Evolutionary conservation across 2,797 vertebrate genomes (phyloP).

Genomic region (Tenualosa ilisha): DNA sequence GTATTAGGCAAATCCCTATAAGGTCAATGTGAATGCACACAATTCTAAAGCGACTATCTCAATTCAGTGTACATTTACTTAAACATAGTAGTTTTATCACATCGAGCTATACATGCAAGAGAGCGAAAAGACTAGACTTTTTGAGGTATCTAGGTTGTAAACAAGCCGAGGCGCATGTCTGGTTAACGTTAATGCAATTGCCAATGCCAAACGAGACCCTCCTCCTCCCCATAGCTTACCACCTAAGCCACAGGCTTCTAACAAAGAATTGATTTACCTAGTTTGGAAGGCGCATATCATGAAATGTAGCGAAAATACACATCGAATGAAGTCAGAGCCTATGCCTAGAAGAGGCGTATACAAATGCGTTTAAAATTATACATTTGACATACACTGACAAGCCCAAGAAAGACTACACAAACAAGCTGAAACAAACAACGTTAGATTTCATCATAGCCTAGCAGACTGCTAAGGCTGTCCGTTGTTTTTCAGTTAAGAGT

Average conservation of each 20-base stretch:
- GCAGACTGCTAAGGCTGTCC: constrained; percentile 50
- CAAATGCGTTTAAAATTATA: neutral
- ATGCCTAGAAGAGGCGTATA: neutral
- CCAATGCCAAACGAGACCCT: neutral
- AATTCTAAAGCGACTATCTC: neutral
- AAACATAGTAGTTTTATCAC: neutral
- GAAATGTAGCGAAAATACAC: neutral
- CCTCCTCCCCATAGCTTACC: neutral
- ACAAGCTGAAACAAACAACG: constrained; percentile 41
- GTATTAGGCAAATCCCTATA: neutral
- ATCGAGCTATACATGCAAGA: neutral
- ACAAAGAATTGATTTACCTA: neutral
- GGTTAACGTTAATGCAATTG: neutral
- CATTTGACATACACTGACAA: neutral
- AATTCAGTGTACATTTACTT: neutral
- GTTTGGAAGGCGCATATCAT: neutral
- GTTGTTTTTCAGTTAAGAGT: neutral
- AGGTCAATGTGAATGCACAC: neutral
- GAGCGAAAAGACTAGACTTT: neutral
- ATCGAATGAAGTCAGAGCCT: neutral
- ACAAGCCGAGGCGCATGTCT: constrained; percentile 15
- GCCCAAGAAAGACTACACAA: constrained; percentile 12
- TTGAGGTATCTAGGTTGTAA: neutral
- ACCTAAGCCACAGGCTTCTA: neutral
- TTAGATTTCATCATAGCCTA: constrained; percentile 26